Conservation (phyloP, 2,113 vertebrate species). For the Fulica atra region DNA sequence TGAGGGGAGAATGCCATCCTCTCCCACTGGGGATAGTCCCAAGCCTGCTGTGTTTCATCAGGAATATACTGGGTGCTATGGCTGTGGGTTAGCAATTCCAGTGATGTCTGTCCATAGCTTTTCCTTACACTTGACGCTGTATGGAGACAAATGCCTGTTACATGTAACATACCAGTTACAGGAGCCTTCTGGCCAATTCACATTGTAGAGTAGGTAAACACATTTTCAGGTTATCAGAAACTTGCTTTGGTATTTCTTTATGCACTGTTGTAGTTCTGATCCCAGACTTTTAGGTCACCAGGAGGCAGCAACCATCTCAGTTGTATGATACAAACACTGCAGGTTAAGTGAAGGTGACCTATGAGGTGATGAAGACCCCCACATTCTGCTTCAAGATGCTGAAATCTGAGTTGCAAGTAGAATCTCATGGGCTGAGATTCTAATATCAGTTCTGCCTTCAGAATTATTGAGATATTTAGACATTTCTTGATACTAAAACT, state of each 20-base stretch:
- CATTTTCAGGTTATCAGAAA: neutral
- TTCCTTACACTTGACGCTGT: neutral
- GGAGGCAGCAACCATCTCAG: neutral
- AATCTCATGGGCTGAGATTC: neutral
- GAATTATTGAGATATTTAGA: neutral
- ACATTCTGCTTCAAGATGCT: neutral
- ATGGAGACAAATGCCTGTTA: neutral
- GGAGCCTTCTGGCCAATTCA: neutral
- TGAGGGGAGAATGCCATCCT: neutral
- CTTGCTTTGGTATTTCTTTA: neutral
- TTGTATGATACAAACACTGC: neutral
- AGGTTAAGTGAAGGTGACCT: neutral
- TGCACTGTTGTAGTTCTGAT: neutral
- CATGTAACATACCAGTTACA: neutral
- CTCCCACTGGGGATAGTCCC: neutral
- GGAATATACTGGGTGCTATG: neutral
- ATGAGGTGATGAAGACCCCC: too few relatives aligned
- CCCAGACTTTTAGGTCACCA: neutral
- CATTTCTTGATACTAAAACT: neutral
- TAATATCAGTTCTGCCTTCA: neutral
- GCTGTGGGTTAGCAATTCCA: neutral
- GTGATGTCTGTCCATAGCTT: neutral
- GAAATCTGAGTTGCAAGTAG: neutral
- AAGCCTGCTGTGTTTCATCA: neutral
- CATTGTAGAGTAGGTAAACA: neutral